Evolutionary conservation across 2,888 invertebrate genomes (phyloP).

Genomic region (Lepidonotus clava): DNA sequence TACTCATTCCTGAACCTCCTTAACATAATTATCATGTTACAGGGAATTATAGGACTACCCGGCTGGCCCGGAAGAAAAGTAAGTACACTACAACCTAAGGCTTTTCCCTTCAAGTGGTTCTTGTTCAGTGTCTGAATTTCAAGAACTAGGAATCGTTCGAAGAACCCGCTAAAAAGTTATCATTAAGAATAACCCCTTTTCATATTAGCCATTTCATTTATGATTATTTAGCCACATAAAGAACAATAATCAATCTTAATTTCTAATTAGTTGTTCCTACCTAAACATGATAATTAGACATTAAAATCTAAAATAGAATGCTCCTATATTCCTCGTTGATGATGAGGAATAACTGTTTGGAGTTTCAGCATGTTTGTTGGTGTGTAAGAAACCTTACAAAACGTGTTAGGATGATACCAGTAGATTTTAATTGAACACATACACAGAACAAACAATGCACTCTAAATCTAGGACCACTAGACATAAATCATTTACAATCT

Average conservation of each 20-base stretch:
- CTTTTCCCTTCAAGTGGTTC: constrained; percentile 10
- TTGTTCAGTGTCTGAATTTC: neutral
- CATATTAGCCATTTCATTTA: neutral
- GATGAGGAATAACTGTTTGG: neutral
- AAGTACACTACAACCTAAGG: constrained; percentile 46
- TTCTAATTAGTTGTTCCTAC: neutral
- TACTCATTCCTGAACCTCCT: neutral
- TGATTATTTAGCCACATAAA: neutral
- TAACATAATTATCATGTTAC: constrained; percentile 42
- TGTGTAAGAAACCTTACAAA: neutral
- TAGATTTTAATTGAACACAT: neutral
- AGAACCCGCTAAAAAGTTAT: neutral
- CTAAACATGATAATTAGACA: neutral
- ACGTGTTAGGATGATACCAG: neutral
- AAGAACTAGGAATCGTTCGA: neutral
- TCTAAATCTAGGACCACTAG: too few species aligned
- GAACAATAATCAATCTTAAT: neutral
- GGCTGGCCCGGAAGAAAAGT: constrained; percentile 57
- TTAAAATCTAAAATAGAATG: neutral
- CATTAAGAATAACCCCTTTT: neutral
- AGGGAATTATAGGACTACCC: constrained; percentile 59
- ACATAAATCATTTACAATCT: too few species aligned
- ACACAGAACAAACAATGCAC: neutral
- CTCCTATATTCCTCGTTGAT: neutral
- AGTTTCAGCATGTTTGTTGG: constrained; percentile 22